Conservation (phyloP, 2,113 vertebrate species). For the Talpa occidentalis region DNA sequence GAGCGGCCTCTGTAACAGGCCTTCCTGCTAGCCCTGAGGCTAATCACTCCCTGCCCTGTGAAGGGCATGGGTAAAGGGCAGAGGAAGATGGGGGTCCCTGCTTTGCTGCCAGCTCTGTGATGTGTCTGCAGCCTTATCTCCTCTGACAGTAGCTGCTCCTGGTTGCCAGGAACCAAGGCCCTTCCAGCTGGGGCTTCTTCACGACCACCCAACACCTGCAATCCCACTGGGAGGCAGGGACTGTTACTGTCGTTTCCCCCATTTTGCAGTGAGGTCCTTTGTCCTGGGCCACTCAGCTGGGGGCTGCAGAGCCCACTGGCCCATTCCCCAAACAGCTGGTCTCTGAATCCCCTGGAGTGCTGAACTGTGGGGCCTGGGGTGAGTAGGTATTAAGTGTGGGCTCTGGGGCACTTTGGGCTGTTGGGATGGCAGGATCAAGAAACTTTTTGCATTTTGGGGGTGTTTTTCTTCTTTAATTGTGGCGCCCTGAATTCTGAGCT, state of each 20-base stretch:
- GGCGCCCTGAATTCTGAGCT: not conserved
- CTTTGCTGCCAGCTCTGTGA: not conserved
- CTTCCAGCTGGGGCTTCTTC: not conserved
- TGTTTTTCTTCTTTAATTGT: not conserved
- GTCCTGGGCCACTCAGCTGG: not conserved
- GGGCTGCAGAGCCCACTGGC: not conserved
- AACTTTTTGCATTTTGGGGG: not conserved
- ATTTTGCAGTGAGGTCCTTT: conserved; percentile 17
- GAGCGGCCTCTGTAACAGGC: not conserved
- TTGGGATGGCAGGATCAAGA: not conserved
- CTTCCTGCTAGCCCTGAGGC: not conserved
- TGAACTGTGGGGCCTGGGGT: not conserved
- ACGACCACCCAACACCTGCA: not conserved
- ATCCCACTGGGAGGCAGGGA: not conserved
- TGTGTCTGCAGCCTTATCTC: not conserved
- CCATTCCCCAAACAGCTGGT: not conserved
- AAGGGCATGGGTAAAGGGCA: not conserved
- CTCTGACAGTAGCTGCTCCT: not conserved
- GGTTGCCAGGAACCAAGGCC: not conserved
- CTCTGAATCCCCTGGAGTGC: not conserved
- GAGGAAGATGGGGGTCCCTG: not conserved
- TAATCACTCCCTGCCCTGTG: not conserved
- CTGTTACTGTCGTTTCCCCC: not conserved
- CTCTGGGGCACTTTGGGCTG: not conserved
- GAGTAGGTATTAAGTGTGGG: not conserved